phyloP scores from a whole-genome alignment of 2,113 vertebrate species.

The Pygoscelis adeliae region DNA sequence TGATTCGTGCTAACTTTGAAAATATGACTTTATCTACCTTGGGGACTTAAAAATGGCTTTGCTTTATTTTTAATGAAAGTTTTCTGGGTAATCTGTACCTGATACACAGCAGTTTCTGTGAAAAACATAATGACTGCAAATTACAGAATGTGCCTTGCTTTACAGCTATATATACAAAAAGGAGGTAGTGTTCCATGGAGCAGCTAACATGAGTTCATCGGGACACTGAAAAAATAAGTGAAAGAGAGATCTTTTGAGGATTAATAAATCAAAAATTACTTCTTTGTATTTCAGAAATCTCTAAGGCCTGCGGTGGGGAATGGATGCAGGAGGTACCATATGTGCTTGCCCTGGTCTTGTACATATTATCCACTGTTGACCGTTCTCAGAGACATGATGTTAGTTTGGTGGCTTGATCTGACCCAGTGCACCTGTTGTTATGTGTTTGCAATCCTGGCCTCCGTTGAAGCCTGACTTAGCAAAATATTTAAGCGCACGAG shows the following conservation, averaged over 20 bases:
- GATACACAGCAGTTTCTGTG: neutral
- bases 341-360: accelerated
- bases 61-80: neutral
- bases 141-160: neutral
- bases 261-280: neutral
- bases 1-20: neutral
- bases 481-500: neutral
- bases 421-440: neutral
- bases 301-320: neutral
- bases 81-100: neutral
- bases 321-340: neutral
- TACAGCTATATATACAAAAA: neutral
- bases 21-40: neutral
- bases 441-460: conserved; percentile 15
- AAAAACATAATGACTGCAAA: neutral
- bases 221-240: neutral
- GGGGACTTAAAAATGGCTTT: neutral
- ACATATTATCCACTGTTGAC: neutral
- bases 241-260: neutral
- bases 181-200: neutral
- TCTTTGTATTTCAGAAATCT: neutral
- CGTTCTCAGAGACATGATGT: neutral
- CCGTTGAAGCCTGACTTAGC: conserved; percentile 12
- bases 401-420: neutral
- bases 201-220: neutral